These are phyloP conservation scores for Andrena minutula DNA, from an alignment of 2,888 invertebrate species.

Conservation along the genomic window DNA sequence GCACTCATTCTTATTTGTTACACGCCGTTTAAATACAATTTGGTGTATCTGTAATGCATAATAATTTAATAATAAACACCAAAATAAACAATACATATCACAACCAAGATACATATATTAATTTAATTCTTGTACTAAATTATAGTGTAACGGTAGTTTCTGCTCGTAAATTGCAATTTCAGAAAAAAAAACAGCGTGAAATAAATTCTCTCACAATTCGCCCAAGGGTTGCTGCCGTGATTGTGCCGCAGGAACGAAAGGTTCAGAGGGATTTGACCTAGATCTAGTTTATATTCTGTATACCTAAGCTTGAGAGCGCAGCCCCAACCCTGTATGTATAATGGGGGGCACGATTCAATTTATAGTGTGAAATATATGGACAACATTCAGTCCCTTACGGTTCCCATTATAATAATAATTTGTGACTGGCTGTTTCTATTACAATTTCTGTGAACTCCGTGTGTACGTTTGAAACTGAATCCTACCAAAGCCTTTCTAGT, in stretches of 20 bases:
- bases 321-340: conserved; percentile 37
- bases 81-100: not conserved
- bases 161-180: conserved; percentile 53
- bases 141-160: conserved; percentile 13
- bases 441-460: conserved; percentile 15
- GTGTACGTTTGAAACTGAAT: not conserved
- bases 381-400: conserved; percentile 45
- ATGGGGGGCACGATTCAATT: conserved; percentile 58
- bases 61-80: not conserved
- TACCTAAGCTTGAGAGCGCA: conserved; percentile 52
- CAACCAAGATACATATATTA: not conserved
- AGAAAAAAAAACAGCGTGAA: conserved; percentile 41
- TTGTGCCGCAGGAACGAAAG: conserved; percentile 48
- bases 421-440: conserved; percentile 24
- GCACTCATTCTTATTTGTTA: too few species aligned
- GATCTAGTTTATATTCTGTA: conserved; percentile 71
- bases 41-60: not conserved
- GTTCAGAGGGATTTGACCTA: conserved; percentile 69
- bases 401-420: conserved; percentile 53
- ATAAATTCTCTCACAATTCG: conserved; percentile 56
- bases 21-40: too few species aligned
- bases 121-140: conserved; percentile 19
- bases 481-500: not conserved
- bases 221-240: conserved; percentile 46
- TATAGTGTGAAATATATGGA: conserved; percentile 58